Percentiles rank a stretch among this genome's conserved stretches.
phyloP scores from a whole-genome alignment of 1,140 invertebrate species.

The Bacillus rossius region DNA sequence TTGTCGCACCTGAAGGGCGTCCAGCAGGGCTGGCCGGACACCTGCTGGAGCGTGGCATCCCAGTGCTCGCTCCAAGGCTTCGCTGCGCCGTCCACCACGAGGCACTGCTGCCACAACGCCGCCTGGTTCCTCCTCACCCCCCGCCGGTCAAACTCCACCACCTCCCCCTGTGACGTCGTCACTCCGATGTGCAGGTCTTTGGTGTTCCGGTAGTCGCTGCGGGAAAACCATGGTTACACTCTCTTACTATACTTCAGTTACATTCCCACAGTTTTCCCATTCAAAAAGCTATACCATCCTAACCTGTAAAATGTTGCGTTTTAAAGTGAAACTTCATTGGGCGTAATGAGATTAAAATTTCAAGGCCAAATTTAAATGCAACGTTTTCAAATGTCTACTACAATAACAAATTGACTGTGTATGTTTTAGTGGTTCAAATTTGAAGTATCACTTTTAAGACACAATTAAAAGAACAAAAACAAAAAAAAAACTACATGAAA shows the following conservation, averaged over 20 bases:
- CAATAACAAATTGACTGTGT: too few species aligned
- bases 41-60: constrained; percentile 62
- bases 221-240: constrained; percentile 28
- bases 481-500: too few species aligned
- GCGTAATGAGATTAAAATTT: too few species aligned
- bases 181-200: constrained; percentile 78
- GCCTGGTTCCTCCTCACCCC: constrained; percentile 52
- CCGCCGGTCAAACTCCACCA: constrained; percentile 70
- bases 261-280: constrained; percentile 22
- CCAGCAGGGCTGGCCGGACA: constrained; percentile 58
- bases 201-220: constrained; percentile 68
- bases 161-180: constrained; percentile 63
- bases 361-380: too few species aligned
- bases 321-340: too few species aligned
- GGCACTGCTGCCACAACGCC: constrained; percentile 61
- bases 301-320: too few species aligned
- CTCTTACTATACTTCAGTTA: constrained; percentile 1
- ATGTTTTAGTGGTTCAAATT: too few species aligned
- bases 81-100: constrained; percentile 52
- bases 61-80: constrained; percentile 66
- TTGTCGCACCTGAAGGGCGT: constrained; percentile 45
- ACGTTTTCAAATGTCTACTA: too few species aligned
- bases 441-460: too few species aligned
- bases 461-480: too few species aligned
- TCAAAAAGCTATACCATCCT: constrained; percentile 19